phyloP scores from a whole-genome alignment of 2,113 vertebrate genomes.

The Neoarius graeffei region DNA sequence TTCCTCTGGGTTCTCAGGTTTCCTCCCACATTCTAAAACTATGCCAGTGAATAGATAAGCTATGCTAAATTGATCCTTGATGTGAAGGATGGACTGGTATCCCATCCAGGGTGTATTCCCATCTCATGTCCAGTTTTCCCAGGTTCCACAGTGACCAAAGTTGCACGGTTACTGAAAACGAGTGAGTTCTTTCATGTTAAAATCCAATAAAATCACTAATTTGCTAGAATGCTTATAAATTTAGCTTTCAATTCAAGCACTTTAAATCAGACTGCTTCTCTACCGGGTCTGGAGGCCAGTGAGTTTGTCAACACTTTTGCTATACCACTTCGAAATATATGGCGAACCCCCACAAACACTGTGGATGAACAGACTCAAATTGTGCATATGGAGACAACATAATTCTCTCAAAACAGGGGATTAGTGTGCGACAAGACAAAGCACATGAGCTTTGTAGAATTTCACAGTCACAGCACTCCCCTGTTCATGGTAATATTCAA shows the following conservation, averaged over 20 bases:
- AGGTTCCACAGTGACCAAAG: background rate
- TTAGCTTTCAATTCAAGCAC: background rate
- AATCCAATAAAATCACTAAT: background rate
- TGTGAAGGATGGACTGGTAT: background rate
- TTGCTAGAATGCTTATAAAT: background rate
- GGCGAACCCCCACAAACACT: constrained; percentile 30
- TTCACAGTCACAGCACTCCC: constrained; percentile 36
- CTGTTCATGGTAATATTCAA: background rate
- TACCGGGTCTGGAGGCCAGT: background rate
- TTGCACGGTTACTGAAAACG: background rate
- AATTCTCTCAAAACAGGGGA: constrained; percentile 45
- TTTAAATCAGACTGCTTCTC: background rate
- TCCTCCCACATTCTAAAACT: background rate
- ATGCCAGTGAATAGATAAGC: background rate
- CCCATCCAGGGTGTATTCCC: background rate
- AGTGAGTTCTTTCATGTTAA: background rate
- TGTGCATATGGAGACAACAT: constrained; percentile 32
- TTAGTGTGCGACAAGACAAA: constrained; percentile 42
- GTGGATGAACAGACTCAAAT: constrained; percentile 36
- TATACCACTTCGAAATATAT: constrained; percentile 18
- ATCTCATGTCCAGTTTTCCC: background rate
- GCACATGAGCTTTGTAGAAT: constrained; percentile 28
- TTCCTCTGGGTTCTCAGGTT: background rate
- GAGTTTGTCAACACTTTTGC: constrained; percentile 3
- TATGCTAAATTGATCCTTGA: background rate